Conservation (phyloP, 2,797 vertebrate genomes). For the Percopsis omiscomaycus region DNA sequence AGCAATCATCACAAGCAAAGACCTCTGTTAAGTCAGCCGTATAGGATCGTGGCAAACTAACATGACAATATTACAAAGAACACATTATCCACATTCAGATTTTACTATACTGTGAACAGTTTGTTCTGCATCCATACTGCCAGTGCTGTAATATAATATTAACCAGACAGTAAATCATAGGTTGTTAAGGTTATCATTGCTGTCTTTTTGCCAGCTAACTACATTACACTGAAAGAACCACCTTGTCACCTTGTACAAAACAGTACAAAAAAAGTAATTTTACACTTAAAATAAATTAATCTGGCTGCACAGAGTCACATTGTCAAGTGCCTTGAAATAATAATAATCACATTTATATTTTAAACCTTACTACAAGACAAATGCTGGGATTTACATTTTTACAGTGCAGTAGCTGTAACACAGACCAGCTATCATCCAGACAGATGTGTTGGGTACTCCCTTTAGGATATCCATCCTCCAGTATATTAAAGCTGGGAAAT, state of each 20-base stretch:
- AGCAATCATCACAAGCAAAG: constrained; percentile 21
- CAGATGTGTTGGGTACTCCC: constrained; percentile 36
- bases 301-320: too few relatives aligned
- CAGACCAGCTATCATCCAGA: constrained; percentile 30
- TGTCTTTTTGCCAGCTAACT: constrained; percentile 10
- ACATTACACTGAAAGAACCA: too few relatives aligned
- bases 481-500: constrained; percentile 63
- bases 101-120: constrained; percentile 7
- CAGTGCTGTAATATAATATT: constrained; percentile 3
- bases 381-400: too few relatives aligned
- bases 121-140: constrained; percentile 1
- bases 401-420: constrained; percentile 6
- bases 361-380: too few relatives aligned
- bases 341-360: too few relatives aligned
- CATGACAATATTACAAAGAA: constrained; percentile 31
- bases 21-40: constrained; percentile 8
- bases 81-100: constrained; percentile 21
- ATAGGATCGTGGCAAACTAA: constrained; percentile 20
- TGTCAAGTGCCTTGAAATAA: too few relatives aligned
- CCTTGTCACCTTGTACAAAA: too few relatives aligned
- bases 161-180: constrained; percentile 1
- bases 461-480: constrained; percentile 45
- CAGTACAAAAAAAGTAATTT: too few relatives aligned
- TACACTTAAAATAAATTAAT: too few relatives aligned
- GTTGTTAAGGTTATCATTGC: constrained; percentile 2